phyloP scores from a whole-genome alignment of 2,888 invertebrate genomes.

The Endomychus coccineus region DNA sequence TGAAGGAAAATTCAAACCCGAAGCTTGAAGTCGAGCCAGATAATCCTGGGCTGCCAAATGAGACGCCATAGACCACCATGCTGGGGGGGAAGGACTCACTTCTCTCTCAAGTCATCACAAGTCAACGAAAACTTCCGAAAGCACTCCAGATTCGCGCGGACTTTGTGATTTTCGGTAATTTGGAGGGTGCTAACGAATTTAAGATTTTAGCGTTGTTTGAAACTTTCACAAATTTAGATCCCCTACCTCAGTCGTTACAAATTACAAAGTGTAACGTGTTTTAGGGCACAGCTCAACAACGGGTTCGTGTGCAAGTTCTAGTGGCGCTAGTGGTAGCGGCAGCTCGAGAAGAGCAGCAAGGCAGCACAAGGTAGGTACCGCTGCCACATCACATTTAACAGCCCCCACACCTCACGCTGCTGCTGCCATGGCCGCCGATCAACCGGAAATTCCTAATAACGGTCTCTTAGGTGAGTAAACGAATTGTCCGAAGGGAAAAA shows the following conservation, averaged over 20 bases:
- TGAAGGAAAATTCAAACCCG: constrained; percentile 65
- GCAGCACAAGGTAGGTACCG: constrained; percentile 42
- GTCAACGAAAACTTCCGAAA: background rate
- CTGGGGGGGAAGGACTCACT: constrained; percentile 72
- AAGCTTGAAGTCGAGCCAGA: constrained; percentile 73
- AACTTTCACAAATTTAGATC: too few species aligned
- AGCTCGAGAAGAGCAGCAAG: constrained; percentile 40
- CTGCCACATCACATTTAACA: constrained; percentile 35
- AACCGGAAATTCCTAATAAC: constrained; percentile 40
- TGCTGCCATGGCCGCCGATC: constrained; percentile 40
- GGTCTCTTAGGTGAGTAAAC: constrained; percentile 35
- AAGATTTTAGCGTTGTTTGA: too few species aligned
- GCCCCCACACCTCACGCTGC: constrained; percentile 24
- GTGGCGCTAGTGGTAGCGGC: constrained; percentile 45
- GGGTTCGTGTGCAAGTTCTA: constrained; percentile 60
- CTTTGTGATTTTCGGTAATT: too few species aligned
- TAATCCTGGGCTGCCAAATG: constrained; percentile 86
- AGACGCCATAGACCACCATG: constrained; percentile 89
- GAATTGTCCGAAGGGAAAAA: too few species aligned
- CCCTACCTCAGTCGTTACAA: too few species aligned
- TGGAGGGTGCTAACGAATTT: too few species aligned
- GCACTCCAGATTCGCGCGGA: too few species aligned
- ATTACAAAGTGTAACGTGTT: too few species aligned
- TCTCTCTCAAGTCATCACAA: too few species aligned
- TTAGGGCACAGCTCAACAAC: constrained; percentile 46